A percentile compares a stretch with the other conserved stretches of the same genome.
phyloP scores from a whole-genome alignment of 2,113 vertebrate genomes.

The Limnothrissa miodon region DNA sequence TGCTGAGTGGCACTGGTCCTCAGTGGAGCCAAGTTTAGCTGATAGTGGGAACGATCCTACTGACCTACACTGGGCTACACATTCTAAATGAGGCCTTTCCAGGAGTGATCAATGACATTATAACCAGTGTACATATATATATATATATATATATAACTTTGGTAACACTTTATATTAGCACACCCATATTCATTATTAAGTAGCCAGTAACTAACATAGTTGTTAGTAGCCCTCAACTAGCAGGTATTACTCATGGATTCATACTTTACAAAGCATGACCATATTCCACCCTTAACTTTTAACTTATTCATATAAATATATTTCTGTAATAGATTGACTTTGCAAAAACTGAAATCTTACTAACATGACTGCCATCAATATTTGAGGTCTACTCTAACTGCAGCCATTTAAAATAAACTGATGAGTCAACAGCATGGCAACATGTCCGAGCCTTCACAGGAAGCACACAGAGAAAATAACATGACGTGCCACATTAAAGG shows the following conservation, averaged over 20 bases:
- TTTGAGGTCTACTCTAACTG: not conserved
- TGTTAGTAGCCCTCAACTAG: too few species aligned
- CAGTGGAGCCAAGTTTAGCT: not conserved
- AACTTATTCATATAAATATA: not conserved
- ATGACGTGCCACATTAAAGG: not conserved
- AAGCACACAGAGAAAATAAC: not conserved
- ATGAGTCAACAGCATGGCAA: not conserved
- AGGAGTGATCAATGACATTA: not conserved
- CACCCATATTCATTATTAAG: too few species aligned
- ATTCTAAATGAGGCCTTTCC: not conserved
- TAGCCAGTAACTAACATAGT: too few species aligned
- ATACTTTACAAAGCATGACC: too few species aligned
- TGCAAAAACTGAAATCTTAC: not conserved
- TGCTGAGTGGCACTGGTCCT: slow-evolving; percentile 35
- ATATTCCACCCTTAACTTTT: too few species aligned
- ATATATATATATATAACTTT: too few species aligned
- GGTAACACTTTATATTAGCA: too few species aligned
- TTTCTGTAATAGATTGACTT: not conserved
- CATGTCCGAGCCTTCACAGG: not conserved
- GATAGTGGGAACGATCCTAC: not conserved
- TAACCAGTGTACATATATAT: too few species aligned
- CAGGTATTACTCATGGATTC: too few species aligned
- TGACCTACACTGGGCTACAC: not conserved
- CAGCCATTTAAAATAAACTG: not conserved
- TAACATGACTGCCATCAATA: not conserved